Base-by-base conservation (phyloP, 2,797 vertebrate species). In the Chelonia mydas region DNA sequence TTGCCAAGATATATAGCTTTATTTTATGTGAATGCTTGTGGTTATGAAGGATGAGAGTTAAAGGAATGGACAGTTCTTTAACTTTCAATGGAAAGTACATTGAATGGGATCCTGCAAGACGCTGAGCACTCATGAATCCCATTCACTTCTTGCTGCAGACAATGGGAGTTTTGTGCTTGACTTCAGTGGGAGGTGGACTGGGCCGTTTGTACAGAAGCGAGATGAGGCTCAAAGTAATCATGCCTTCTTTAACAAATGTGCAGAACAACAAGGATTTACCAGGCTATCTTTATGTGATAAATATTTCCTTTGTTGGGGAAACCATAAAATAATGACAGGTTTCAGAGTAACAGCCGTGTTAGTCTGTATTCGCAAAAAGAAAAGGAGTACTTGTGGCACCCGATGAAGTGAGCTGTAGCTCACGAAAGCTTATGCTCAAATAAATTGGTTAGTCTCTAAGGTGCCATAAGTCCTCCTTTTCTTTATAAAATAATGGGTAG, bases 141-240 rank as follows among this genome's bases (percentile, higher is more conserved):
- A 8, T 77, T 28, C 37, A 41, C 37, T 95, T 90, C 65, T 45
- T 77, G 49, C 37, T 3, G 9, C 84, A 65, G 15, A 51, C 55
- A 89, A 61, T 79, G 13, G 72, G 16, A 84, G 72, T 11, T 84
- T 78, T 0, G 0, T 25, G 85, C 17, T 2, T 47, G 2, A 47
- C 17, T 87, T 33, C 31, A 28, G 9, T 45, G 25, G 12, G 76
- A 94, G n/a, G 6, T 57, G n/a, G n/a, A 2, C 33, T 81, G 28
- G 11, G 81, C 2, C 6, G 0, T 59, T 90, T 79, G 11, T 25
- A 79, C 0, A 1, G 7, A 86, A 82, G 7, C 76, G 55, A 88
- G 47, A 87, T 50, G 28, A 2, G 3, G 8, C 45, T 83, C 25
- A 57, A 59, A 49, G 37, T 8, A 3, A 81, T 93, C 93, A 21